These are phyloP conservation scores for Heliconius charithonia DNA, from an alignment of 2,888 invertebrate genomes.

Conservation along the genomic window DNA sequence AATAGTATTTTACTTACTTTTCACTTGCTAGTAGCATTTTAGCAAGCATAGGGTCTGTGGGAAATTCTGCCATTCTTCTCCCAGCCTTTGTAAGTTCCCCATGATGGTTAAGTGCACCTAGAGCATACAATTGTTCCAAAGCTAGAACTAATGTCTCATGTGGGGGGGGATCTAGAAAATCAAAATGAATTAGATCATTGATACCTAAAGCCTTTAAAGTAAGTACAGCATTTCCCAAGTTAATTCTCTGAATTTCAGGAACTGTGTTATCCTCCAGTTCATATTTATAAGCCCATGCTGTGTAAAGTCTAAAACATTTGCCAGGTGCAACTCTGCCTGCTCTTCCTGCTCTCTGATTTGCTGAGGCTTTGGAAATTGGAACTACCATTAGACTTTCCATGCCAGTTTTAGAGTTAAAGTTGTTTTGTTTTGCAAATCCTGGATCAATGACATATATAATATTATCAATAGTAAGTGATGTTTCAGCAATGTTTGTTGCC, in stretches of 20 bases:
- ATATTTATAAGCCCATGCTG: constrained; percentile 99
- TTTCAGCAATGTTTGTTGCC: constrained; percentile 99
- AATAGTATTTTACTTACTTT: constrained; percentile 85
- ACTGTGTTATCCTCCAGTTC: constrained; percentile 99
- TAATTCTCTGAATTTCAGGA: constrained; percentile 99
- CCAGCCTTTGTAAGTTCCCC: constrained; percentile 99
- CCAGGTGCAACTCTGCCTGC: constrained; percentile 98
- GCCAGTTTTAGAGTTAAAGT: constrained; percentile 98
- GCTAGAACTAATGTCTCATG: constrained; percentile 96
- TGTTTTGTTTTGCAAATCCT: constrained; percentile 99
- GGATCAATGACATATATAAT: constrained; percentile 99
- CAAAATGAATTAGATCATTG: constrained; percentile 98
- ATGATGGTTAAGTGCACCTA: constrained; percentile 98
- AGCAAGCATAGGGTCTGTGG: constrained; percentile 99
- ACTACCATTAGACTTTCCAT: constrained; percentile 99
- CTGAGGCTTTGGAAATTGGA: constrained; percentile 99
- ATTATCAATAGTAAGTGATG: constrained; percentile 99
- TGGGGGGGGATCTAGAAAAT: constrained; percentile 99
- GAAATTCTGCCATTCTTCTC: constrained; percentile 99
- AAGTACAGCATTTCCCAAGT: constrained; percentile 98
- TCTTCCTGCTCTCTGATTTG: constrained; percentile 98
- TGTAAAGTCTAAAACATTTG: constrained; percentile 98
- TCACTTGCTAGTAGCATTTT: constrained; percentile 99
- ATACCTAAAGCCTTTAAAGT: constrained; percentile 98
- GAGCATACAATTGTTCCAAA: constrained; percentile 97